phyloP scores from a whole-genome alignment of 2,797 vertebrate genomes.

The Microctenopoma lineatum region DNA sequence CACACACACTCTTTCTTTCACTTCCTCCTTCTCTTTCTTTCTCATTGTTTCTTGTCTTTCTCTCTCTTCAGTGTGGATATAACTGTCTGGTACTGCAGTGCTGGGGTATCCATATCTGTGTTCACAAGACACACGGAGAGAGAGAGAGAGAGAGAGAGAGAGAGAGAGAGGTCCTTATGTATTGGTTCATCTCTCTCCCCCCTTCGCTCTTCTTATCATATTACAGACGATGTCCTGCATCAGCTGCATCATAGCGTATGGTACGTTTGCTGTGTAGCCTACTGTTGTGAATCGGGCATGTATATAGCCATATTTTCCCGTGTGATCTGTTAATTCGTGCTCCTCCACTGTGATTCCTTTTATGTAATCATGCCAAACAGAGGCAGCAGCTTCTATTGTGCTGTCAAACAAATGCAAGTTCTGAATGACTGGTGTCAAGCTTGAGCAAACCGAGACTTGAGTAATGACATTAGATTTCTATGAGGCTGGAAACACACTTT shows the following conservation, averaged over 20 bases:
- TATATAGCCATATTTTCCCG: constrained; percentile 11
- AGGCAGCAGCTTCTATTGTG: constrained; percentile 45
- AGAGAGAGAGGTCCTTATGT: constrained; percentile 26
- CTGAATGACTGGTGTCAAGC: constrained; percentile 16
- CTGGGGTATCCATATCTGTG: constrained; percentile 48
- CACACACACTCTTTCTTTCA: constrained; percentile 41
- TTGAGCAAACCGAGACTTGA: constrained; percentile 11
- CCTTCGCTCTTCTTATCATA: constrained; percentile 55
- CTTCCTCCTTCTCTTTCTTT: constrained; percentile 41
- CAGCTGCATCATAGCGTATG: constrained; percentile 29
- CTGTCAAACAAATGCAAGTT: constrained; percentile 12
- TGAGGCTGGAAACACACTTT: constrained; percentile 7
- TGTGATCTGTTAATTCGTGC: constrained; percentile 20
- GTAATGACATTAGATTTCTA: constrained; percentile 16
- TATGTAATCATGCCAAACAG: constrained; percentile 20
- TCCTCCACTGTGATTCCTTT: constrained; percentile 23
- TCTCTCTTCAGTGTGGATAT: constrained; percentile 56
- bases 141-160: constrained; percentile 22
- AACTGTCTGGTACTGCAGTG: constrained; percentile 74
- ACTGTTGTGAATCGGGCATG: constrained; percentile 10
- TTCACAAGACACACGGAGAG: constrained; percentile 10
- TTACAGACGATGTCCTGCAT: constrained; percentile 64
- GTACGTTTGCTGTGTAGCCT: not conserved
- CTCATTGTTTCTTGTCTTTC: constrained; percentile 42
- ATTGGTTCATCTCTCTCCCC: constrained; percentile 50